Percentiles rank a stretch among this genome's conserved stretches.
Evolutionary conservation across 2,888 invertebrate genomes (phyloP).

Genomic region (Drosophila borborema): DNA sequence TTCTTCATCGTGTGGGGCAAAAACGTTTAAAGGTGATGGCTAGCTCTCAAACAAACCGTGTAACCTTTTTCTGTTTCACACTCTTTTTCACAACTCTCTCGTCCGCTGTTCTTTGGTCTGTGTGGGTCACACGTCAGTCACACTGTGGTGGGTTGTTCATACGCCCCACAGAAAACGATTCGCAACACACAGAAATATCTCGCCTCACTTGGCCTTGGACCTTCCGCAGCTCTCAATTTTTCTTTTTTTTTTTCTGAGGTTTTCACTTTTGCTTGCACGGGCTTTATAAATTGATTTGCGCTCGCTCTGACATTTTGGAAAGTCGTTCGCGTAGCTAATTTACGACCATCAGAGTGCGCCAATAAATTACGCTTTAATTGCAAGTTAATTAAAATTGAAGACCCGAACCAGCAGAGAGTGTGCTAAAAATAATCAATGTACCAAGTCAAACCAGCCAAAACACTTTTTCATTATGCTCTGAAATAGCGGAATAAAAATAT

Average conservation of each 20-base stretch:
- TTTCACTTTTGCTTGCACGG: conserved; percentile 19
- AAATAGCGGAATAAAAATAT: conserved; percentile 10
- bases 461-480: conserved; percentile 10
- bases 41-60: conserved; percentile 32
- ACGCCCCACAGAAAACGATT: conserved; percentile 34
- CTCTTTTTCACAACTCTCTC: conserved; percentile 10
- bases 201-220: conserved; percentile 24
- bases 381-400: conserved; percentile 71
- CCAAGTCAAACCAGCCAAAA: conserved; percentile 10
- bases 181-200: conserved; percentile 13
- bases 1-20: conserved; percentile 64
- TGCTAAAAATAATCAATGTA: conserved; percentile 22
- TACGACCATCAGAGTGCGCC: conserved; percentile 72
- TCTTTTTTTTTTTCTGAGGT: not conserved
- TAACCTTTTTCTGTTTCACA: conserved; percentile 35
- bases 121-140: conserved; percentile 43
- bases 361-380: conserved; percentile 76
- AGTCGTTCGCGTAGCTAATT: conserved; percentile 58
- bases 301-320: conserved; percentile 49
- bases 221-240: conserved; percentile 18
- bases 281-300: conserved; percentile 67
- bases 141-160: conserved; percentile 34
- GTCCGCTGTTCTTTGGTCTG: not conserved
- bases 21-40: conserved; percentile 56
- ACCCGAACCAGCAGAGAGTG: conserved; percentile 16